Evolutionary conservation across 2,113 vertebrate species (phyloP), one percentile per base, ranked within the genome.

Genomic region (Cynopterus brachyotis): DNA sequence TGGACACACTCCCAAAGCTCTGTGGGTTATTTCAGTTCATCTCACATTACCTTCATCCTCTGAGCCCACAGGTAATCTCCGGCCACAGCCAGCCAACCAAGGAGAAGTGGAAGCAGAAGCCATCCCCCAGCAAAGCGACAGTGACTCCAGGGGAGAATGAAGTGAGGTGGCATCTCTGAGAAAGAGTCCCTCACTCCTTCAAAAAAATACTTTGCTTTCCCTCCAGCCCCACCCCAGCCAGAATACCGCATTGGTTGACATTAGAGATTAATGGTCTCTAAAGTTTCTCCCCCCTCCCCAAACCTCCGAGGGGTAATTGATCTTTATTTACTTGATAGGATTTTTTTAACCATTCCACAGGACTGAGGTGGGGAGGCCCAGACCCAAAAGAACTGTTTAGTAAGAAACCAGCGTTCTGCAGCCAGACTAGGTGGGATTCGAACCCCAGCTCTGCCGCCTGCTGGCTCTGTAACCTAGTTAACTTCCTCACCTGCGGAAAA

Each of bases 321-420:
- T 50, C 85, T 45, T 45, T 59, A 13, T 45, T 50, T 64, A 75
- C 59, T 81, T 17, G 13, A 73, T 32, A 72, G 86, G 50, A 28
- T 86, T 92, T 81, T 72, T 85, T 94, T 96, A 91, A 95, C 89
- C 64, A 70, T 94, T 83, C 76, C 32, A 19, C 70, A 20, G 37
- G 37, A 28, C 37, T 20, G 69, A 17, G 22, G 11, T 0, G 11
- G 15, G 37, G 73, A 83, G 89, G 37, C 40, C 73, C 47, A 20
- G 30, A 47, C 26, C 22, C 67, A n/a, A 89, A 80, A 59, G 42
- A 92, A 20, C 12, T 37, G 22, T 84, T 32, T 55, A 15, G 83
- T 69, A 76, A 70, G 90, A 93, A 81, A 53, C 9, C 50, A n/a
- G n/a, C 0, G 19, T 53, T 17, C 90, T 0, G 11, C 8, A 32